Conservation (phyloP, 1,140 invertebrate genomes). For the Periplaneta americana region DNA sequence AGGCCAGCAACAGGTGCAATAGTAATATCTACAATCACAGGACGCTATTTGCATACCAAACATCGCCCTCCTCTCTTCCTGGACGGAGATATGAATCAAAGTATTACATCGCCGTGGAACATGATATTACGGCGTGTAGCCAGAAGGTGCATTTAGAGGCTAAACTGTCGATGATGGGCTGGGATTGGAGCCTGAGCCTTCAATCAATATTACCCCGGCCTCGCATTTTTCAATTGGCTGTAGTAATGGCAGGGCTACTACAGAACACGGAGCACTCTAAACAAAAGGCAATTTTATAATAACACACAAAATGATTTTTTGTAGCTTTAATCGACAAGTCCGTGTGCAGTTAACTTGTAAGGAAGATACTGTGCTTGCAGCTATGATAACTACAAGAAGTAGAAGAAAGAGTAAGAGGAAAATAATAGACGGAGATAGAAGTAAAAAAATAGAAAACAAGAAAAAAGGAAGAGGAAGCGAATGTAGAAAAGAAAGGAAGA, state of each 20-base stretch:
- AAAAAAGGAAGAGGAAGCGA: too few relatives aligned
- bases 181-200: neutral
- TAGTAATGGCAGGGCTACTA: neutral
- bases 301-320: neutral
- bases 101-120: too few relatives aligned
- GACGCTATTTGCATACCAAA: neutral
- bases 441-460: too few relatives aligned
- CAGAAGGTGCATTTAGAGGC: neutral
- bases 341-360: neutral
- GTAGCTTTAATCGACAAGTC: neutral
- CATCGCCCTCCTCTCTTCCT: neutral
- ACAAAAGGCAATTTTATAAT: neutral
- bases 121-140: neutral
- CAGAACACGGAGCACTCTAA: neutral
- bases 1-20: too few relatives aligned
- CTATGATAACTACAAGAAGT: neutral
- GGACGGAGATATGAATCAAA: neutral
- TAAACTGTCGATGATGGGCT: neutral
- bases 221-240: neutral
- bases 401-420: neutral
- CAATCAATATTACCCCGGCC: neutral
- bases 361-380: too few relatives aligned
- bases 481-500: too few relatives aligned
- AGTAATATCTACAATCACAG: neutral
- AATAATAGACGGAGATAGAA: neutral